Base-by-base conservation (phyloP, 2,797 vertebrate genomes). In the Sylvia borin region DNA sequence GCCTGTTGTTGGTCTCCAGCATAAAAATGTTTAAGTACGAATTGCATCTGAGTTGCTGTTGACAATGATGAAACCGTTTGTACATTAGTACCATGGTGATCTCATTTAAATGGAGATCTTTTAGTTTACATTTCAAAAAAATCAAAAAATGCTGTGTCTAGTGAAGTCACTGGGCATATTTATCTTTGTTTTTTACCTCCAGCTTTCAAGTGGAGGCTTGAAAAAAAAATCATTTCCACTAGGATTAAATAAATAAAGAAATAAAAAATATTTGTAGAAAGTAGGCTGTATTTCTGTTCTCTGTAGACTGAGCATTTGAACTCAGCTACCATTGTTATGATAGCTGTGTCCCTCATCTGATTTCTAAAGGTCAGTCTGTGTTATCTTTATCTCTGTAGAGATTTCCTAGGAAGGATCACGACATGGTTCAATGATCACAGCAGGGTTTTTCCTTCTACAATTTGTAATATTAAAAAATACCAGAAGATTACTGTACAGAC, bases 401-500 rank as follows among this genome's bases (percentile, higher is more conserved):
- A 96, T 96, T 96, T 97, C 78, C 90, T 96, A 92, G 92, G 95
- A 97, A 96, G 93, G 90, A 97, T 96, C 93, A 96, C 82, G 34
- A 93, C 73, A 94, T 82, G 95, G 96, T 97, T 96, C 96, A 96
- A 8, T 94, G 97, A 97, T 97, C 97, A 97, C 93, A 98, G 97
- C 42, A 9, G 94, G 90, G 90, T 90, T 96, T 94, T 96, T 97
- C 94, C 93, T 97, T 96, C 83, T 97, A 94, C 95, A 97, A 96
- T 97, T 96, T 97, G 91, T 95, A 96, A 97, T 97, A 97, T 97
- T 97, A 97, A 97, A 97, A 98, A 97, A 98, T 96, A 93, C 95
- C 96, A 97, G 95, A 96, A 97, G 93, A 96, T 97, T 95, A 97
- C 95, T 94, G 93, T 95, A 97, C 96, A 95, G 95, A 92, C 96